Evolutionary conservation across 2,113 vertebrate species (phyloP).

Genomic region (Percopsis transmontana): DNA sequence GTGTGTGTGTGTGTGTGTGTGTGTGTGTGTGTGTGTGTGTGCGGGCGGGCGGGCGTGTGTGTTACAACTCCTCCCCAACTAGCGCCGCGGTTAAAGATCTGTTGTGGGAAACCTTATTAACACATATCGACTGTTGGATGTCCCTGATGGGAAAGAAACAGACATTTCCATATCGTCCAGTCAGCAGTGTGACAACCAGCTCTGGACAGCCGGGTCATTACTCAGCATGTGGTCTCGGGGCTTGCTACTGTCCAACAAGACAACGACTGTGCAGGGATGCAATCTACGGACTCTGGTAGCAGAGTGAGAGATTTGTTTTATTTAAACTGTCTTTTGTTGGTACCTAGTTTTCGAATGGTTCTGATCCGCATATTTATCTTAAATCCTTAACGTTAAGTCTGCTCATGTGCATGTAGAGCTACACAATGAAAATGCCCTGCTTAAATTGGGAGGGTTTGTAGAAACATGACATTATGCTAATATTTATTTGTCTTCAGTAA

Average conservation of each 20-base stretch:
- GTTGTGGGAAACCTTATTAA: constrained; percentile 33
- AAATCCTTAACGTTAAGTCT: neutral
- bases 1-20: neutral
- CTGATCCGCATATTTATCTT: neutral
- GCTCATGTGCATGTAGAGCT: neutral
- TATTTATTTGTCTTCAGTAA: constrained; percentile 17
- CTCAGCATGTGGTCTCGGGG: constrained; percentile 53
- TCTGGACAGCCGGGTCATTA: constrained; percentile 61
- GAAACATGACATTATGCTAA: too few relatives aligned
- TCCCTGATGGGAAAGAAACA: constrained; percentile 14
- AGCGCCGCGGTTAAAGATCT: constrained; percentile 7
- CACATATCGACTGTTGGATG: constrained; percentile 33
- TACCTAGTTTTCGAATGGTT: neutral
- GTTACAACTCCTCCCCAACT: neutral
- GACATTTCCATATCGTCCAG: constrained; percentile 29
- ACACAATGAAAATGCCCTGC: too few relatives aligned
- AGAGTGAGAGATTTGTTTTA: too few relatives aligned
- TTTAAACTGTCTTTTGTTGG: too few relatives aligned
- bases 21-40: neutral
- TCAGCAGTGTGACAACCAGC: constrained; percentile 33
- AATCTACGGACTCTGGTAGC: constrained; percentile 33
- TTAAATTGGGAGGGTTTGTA: too few relatives aligned
- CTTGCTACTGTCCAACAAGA: constrained; percentile 28
- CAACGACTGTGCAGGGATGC: constrained; percentile 51
- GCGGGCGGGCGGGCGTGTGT: neutral